Evolutionary conservation across 2,113 vertebrate genomes (phyloP).

Genomic region (Paralichthys olivaceus): DNA sequence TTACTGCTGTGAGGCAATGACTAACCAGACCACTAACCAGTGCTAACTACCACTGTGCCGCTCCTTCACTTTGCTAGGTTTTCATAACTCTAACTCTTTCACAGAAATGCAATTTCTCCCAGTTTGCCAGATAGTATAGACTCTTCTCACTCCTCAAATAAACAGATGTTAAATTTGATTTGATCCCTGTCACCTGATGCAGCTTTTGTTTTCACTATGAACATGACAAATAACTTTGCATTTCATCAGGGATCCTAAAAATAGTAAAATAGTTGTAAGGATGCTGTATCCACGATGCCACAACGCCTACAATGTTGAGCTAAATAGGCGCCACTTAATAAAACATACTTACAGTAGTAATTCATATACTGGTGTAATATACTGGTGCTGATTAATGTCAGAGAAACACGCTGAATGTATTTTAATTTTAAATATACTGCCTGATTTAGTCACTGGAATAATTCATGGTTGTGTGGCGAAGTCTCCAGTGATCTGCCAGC

Average conservation of each 20-base stretch:
- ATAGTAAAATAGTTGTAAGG: too few relatives aligned
- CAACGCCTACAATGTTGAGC: neutral
- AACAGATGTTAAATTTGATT: neutral
- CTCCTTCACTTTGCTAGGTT: neutral
- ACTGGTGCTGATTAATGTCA: neutral
- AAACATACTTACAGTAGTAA: neutral
- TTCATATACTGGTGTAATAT: too few relatives aligned
- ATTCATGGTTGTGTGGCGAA: neutral
- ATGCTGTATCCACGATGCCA: neutral
- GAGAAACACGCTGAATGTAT: neutral
- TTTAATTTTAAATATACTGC: neutral
- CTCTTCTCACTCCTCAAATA: neutral
- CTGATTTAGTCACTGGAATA: neutral
- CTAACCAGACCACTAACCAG: too few relatives aligned
- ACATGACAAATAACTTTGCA: neutral
- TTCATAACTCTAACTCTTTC: neutral
- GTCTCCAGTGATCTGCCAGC: slow-evolving; percentile 13
- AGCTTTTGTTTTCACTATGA: neutral
- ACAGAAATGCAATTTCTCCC: neutral
- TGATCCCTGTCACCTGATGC: neutral
- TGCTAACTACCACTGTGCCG: too few relatives aligned
- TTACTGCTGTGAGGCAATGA: too few relatives aligned
- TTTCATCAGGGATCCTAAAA: neutral
- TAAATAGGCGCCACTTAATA: neutral
- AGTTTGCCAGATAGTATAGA: too few relatives aligned